Evolutionary conservation across 2,888 invertebrate genomes (phyloP).

Genomic region (Ditylenchus weischeri): DNA sequence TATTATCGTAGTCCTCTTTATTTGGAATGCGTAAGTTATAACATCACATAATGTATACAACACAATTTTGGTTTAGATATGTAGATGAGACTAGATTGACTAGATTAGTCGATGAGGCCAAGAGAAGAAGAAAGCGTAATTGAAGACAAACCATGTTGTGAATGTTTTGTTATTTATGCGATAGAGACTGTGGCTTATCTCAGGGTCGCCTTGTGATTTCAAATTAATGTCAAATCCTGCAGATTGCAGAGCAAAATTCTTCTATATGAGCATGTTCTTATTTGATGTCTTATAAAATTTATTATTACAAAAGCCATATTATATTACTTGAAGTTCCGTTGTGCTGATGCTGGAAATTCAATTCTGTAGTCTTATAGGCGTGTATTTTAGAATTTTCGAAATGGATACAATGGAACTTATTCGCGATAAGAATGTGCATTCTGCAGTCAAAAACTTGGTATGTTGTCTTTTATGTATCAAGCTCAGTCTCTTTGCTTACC

Average conservation of each 20-base stretch:
- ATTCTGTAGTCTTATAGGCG: neutral
- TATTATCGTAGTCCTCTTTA: slow-evolving; percentile 42
- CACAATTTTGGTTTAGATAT: too few relatives aligned
- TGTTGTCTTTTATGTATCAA: too few relatives aligned
- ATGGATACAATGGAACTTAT: slow-evolving; percentile 42
- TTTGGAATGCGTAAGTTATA: slow-evolving; percentile 41
- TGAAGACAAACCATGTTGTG: too few relatives aligned
- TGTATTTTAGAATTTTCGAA: neutral
- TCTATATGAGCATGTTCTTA: neutral
- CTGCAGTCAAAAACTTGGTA: slow-evolving; percentile 50
- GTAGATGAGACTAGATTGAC: too few relatives aligned
- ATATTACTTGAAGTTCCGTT: too few relatives aligned
- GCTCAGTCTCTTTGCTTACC: too few relatives aligned
- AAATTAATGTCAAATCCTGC: neutral
- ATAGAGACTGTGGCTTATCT: too few relatives aligned
- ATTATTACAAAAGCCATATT: neutral
- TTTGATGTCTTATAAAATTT: neutral
- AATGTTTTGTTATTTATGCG: neutral
- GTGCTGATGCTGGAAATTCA: neutral
- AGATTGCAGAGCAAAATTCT: neutral
- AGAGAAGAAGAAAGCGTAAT: too few relatives aligned
- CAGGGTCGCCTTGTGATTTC: too few relatives aligned
- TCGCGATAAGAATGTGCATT: slow-evolving; percentile 48
- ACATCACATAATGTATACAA: too few relatives aligned
- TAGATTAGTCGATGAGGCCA: too few relatives aligned